These are phyloP conservation scores for Eulemur rubriventer DNA, from an alignment of 2,797 vertebrate species.

Conservation along the genomic window DNA sequence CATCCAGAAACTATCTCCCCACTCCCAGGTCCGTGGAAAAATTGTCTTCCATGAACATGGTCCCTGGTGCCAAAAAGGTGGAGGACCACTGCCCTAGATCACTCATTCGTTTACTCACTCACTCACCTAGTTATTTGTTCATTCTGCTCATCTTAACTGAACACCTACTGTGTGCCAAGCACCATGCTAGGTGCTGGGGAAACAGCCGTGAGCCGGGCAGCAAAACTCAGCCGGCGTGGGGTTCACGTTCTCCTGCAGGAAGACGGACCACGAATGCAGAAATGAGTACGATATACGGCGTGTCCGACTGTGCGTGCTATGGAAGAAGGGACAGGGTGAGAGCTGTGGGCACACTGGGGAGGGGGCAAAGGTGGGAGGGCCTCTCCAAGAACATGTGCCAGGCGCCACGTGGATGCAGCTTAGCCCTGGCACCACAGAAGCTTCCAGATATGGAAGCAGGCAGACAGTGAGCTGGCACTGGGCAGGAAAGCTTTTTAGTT, in stretches of 20 bases:
- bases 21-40: too few species aligned
- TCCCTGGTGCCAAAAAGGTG: too few species aligned
- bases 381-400: neutral
- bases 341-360: neutral
- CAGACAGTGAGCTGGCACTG: neutral
- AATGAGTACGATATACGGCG: too few species aligned
- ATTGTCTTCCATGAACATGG: too few species aligned
- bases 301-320: fast-evolving
- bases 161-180: neutral
- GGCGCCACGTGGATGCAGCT: fast-evolving
- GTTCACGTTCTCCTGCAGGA: neutral
- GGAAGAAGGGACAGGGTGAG: neutral
- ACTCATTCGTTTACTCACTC: neutral
- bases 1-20: too few species aligned
- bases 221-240: neutral
- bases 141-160: neutral
- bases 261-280: neutral
- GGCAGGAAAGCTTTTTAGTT: neutral
- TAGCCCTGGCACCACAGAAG: neutral
- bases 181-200: neutral
- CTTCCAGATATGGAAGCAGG: neutral
- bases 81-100: neutral
- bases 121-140: neutral
- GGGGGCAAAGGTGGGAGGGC: too few species aligned
- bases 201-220: neutral